Conservation (phyloP, 2,888 invertebrate species). For the Platerodrilus igneus region DNA sequence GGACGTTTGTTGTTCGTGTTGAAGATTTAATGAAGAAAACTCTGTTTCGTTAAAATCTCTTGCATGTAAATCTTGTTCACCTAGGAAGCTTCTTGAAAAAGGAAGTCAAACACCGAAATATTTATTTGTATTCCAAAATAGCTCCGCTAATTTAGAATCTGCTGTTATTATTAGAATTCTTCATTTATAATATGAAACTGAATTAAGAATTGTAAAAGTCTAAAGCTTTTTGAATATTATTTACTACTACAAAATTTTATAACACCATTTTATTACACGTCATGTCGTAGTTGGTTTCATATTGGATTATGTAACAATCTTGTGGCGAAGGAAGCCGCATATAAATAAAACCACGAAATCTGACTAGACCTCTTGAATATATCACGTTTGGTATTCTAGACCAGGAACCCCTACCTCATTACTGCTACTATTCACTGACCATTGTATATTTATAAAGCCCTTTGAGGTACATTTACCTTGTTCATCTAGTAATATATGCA, state of each 20-base stretch:
- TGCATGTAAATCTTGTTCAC: too few relatives aligned
- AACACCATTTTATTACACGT: constrained; percentile 14
- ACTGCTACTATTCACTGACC: constrained; percentile 20
- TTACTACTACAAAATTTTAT: background rate
- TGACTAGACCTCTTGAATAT: constrained; percentile 15
- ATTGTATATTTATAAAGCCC: constrained; percentile 17
- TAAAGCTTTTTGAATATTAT: constrained; percentile 1
- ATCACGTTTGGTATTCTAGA: constrained; percentile 18
- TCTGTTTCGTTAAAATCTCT: too few relatives aligned
- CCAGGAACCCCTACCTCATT: constrained; percentile 14
- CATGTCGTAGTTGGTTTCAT: constrained; percentile 18
- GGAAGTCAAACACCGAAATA: too few relatives aligned
- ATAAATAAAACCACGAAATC: constrained; percentile 14
- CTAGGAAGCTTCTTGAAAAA: too few relatives aligned
- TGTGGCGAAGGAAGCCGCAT: constrained; percentile 11
- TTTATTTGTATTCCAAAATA: too few relatives aligned
- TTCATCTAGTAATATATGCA: constrained; percentile 22
- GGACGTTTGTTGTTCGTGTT: too few relatives aligned
- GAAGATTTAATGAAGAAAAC: too few relatives aligned
- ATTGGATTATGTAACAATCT: constrained; percentile 18
- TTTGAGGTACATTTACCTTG: constrained; percentile 22
- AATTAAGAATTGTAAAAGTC: too few relatives aligned
- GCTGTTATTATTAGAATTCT: too few relatives aligned
- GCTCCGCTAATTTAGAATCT: too few relatives aligned
- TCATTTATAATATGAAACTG: too few relatives aligned